Evolutionary conservation across 2,113 vertebrate genomes (phyloP).

Genomic region (Rana temporaria): DNA sequence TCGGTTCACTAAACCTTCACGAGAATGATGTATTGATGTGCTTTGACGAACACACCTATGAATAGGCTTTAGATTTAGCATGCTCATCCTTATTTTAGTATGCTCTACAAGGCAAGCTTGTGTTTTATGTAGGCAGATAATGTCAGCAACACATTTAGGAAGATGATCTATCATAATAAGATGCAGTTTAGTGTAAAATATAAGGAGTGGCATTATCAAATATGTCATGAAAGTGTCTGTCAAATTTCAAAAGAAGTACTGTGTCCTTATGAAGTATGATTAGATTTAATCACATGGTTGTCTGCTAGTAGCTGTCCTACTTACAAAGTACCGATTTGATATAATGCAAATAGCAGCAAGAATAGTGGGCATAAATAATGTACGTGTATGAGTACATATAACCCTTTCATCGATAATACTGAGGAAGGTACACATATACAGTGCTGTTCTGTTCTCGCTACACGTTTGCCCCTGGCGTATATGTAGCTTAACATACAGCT

Average conservation of each 20-base stretch:
- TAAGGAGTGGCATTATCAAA: conserved; percentile 33
- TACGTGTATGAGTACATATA: too few relatives aligned
- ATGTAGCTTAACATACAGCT: too few relatives aligned
- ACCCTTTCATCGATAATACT: too few relatives aligned
- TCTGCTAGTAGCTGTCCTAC: too few relatives aligned
- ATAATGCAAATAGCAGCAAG: too few relatives aligned
- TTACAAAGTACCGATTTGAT: too few relatives aligned
- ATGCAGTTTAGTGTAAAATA: conserved; percentile 1
- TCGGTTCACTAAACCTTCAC: background rate
- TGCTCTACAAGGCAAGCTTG: background rate
- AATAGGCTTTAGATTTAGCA: background rate
- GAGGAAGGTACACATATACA: too few relatives aligned
- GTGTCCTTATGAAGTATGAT: too few relatives aligned
- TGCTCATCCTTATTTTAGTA: background rate
- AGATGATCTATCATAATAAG: conserved; percentile 13
- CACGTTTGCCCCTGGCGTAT: too few relatives aligned
- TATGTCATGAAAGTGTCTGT: conserved; percentile 5
- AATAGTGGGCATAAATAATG: too few relatives aligned
- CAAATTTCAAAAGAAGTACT: background rate
- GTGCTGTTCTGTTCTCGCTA: too few relatives aligned
- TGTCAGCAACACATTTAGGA: background rate
- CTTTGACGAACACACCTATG: conserved; percentile 17
- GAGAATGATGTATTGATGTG: background rate
- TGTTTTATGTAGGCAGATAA: background rate
- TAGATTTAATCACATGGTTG: too few relatives aligned